phyloP scores from a whole-genome alignment of 2,888 invertebrate species.

The Bugulina stolonifera region DNA sequence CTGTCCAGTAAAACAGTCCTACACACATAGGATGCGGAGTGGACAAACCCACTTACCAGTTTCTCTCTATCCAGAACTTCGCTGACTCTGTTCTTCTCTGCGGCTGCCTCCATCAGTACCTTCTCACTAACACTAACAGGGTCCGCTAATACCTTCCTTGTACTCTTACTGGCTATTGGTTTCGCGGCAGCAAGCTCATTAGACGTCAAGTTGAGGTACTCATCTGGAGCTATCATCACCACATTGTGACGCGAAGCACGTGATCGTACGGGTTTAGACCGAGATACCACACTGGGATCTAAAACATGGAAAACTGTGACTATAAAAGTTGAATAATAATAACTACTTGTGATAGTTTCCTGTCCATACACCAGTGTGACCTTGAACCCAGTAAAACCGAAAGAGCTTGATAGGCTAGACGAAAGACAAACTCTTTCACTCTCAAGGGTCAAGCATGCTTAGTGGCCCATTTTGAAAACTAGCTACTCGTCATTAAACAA shows the following conservation, averaged over 20 bases:
- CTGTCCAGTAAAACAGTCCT: no score
- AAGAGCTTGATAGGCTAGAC: no score
- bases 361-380: no score
- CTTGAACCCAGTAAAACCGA: no score
- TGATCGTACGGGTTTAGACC: not conserved
- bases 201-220: not conserved
- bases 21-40: no score
- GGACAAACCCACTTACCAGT: slow-evolving; percentile 24
- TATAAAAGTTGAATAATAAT: no score
- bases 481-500: no score
- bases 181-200: not conserved
- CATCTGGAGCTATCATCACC: not conserved
- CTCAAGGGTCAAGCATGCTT: no score
- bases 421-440: no score
- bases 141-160: not conserved
- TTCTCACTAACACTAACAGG: slow-evolving; percentile 45
- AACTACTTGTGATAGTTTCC: no score
- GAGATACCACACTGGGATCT: not conserved
- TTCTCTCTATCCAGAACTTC: slow-evolving; percentile 37
- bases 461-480: no score
- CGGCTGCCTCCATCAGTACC: slow-evolving; percentile 48
- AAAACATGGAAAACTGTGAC: no score
- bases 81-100: slow-evolving; percentile 47
- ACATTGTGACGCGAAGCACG: not conserved
- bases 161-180: not conserved